Conservation (phyloP, 2,797 vertebrate genomes). For the Peromyscus attwateri region DNA sequence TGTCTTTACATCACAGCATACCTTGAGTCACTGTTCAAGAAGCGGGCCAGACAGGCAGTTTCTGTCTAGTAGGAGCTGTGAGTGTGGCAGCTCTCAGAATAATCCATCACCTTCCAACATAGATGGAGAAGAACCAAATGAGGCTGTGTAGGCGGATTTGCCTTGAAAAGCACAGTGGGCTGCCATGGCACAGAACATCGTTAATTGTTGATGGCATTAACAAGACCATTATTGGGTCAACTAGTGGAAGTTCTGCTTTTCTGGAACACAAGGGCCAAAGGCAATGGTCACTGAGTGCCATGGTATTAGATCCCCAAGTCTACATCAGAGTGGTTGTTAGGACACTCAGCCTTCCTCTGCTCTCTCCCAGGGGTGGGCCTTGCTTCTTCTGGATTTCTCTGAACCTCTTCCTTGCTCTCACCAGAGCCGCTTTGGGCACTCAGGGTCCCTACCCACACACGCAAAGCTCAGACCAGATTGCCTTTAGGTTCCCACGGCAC, state of each 20-base stretch:
- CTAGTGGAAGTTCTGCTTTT: slow-evolving; percentile 51
- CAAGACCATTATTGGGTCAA: slow-evolving; percentile 60
- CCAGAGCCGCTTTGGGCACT: not conserved
- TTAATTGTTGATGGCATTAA: slow-evolving; percentile 65
- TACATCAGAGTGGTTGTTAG: not conserved
- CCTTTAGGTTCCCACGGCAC: not conserved
- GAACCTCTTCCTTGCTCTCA: not conserved
- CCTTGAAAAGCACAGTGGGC: slow-evolving; percentile 36
- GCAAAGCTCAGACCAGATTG: not conserved
- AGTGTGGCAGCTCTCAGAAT: not conserved
- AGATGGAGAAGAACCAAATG: slow-evolving; percentile 7
- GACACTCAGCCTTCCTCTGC: not conserved
- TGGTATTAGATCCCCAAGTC: not conserved
- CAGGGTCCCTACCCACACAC: too few species aligned
- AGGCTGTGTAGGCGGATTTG: not conserved
- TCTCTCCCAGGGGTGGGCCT: not conserved
- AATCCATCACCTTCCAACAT: not conserved
- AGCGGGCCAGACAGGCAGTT: not conserved
- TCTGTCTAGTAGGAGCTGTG: not conserved
- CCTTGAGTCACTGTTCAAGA: not conserved
- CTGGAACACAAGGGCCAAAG: slow-evolving; percentile 16
- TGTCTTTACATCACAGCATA: not conserved
- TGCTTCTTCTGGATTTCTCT: not conserved
- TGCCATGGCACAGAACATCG: slow-evolving; percentile 35
- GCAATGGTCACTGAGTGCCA: not conserved